Conservation (phyloP, 2,113 vertebrate species). For the Vicugna pacos region DNA sequence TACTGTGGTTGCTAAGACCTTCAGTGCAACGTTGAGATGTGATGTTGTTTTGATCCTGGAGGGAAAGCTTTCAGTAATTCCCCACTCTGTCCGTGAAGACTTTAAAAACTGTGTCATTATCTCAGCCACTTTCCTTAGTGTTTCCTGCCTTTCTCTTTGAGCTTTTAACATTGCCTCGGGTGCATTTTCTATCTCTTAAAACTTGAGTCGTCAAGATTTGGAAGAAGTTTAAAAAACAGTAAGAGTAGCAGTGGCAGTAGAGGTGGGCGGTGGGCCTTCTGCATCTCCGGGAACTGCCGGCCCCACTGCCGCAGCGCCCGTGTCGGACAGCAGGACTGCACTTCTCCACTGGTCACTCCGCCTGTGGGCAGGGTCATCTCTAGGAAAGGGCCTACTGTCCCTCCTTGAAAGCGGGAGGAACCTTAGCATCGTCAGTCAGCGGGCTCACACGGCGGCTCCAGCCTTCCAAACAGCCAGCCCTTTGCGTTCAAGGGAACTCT, state of each 20-base stretch:
- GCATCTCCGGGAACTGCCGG: not conserved
- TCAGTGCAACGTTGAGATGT: not conserved
- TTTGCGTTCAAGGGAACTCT: not conserved
- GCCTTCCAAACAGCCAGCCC: not conserved
- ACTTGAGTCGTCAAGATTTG: not conserved
- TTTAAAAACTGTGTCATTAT: not conserved
- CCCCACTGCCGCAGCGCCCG: not conserved
- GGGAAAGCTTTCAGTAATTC: not conserved
- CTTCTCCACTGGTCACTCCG: not conserved
- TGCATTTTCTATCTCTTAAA: constrained; percentile 3
- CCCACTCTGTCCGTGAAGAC: not conserved
- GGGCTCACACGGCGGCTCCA: not conserved
- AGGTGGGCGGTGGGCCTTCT: not conserved
- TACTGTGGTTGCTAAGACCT: not conserved
- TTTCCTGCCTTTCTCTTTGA: not conserved
- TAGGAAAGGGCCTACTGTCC: not conserved
- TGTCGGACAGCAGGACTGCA: not conserved
- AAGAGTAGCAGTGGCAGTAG: not conserved
- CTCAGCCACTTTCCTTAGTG: not conserved
- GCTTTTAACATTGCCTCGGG: not conserved
- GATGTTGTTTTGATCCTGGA: not conserved
- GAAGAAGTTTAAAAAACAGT: not conserved
- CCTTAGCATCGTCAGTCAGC: not conserved
- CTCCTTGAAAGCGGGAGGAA: not conserved
- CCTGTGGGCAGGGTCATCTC: not conserved